Conservation (phyloP, 2,113 vertebrate genomes). For the Cnemophilus loriae region DNA sequence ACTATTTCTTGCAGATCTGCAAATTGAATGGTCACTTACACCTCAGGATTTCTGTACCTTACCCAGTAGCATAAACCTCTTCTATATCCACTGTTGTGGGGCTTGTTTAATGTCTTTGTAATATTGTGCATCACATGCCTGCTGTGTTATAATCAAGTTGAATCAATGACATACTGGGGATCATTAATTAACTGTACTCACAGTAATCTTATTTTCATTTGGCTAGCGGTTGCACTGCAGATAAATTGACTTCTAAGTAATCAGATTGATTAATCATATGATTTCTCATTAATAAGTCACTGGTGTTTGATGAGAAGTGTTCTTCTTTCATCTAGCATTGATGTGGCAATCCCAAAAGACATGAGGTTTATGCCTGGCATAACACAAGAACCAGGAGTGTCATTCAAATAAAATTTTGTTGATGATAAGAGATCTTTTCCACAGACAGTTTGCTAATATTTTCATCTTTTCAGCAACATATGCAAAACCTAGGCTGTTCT, state of each 20-base stretch:
- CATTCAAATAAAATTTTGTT: not conserved
- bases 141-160: constrained; percentile 43
- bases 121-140: not conserved
- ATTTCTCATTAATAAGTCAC: not conserved
- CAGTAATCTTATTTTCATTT: constrained; percentile 48
- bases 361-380: not conserved
- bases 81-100: not conserved
- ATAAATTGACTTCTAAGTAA: constrained; percentile 32
- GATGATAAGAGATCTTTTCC: not conserved
- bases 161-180: constrained; percentile 19
- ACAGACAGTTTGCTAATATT: not conserved
- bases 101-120: not conserved
- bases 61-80: not conserved
- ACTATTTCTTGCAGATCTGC: not conserved
- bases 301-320: not conserved
- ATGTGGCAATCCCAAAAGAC: not conserved
- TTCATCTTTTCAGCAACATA: not conserved
- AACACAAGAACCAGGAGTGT: not conserved
- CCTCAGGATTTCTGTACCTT: not conserved
- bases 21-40: not conserved
- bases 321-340: not conserved
- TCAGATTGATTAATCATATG: constrained; percentile 26
- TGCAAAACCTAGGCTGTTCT: not conserved
- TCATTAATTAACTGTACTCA: constrained; percentile 27
- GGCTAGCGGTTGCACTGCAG: not conserved